Evolutionary conservation across 2,888 invertebrate genomes (phyloP).

Genomic region (Drosophila subquinaria): DNA sequence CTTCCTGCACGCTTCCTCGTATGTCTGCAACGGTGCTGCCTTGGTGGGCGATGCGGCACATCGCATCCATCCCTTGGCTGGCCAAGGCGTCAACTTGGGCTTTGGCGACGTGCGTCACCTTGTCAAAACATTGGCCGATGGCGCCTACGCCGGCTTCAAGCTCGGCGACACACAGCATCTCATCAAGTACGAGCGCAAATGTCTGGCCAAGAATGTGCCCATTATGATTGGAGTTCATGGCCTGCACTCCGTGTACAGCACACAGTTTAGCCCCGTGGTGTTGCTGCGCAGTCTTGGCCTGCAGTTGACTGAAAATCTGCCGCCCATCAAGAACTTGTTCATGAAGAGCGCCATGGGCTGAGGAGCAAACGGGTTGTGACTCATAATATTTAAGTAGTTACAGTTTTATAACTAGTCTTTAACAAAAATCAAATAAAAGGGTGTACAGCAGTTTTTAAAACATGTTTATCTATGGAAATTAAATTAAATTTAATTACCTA

Average conservation of each 20-base stretch:
- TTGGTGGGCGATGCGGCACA: conserved; percentile 96
- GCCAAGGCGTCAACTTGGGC: conserved; percentile 99
- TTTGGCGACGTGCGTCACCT: conserved; percentile 95
- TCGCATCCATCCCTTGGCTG: conserved; percentile 97
- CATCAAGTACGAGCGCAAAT: conserved; percentile 92
- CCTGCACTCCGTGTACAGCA: conserved; percentile 93
- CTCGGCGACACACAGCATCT: conserved; percentile 91
- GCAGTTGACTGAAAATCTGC: conserved; percentile 91
- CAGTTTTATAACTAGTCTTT: conserved; percentile 34
- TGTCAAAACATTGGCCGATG: conserved; percentile 89
- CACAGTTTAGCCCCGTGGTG: conserved; percentile 90
- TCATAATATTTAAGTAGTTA: conserved; percentile 48
- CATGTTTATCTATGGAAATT: too few species aligned
- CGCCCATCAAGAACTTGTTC: conserved; percentile 88
- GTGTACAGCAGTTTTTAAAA: conserved; percentile 14
- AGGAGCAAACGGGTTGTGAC: conserved; percentile 12
- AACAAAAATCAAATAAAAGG: conserved; percentile 15
- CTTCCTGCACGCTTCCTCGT: conserved; percentile 95
- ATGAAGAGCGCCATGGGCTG: conserved; percentile 83
- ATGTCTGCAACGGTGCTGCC: conserved; percentile 92
- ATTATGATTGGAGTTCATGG: conserved; percentile 95
- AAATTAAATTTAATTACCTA: too few species aligned
- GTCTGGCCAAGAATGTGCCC: conserved; percentile 95
- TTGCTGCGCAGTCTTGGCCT: conserved; percentile 93
- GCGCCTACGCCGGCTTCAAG: conserved; percentile 90